These are phyloP conservation scores for Tachysurus vachellii DNA, from an alignment of 2,113 vertebrate genomes.

Conservation along the genomic window DNA sequence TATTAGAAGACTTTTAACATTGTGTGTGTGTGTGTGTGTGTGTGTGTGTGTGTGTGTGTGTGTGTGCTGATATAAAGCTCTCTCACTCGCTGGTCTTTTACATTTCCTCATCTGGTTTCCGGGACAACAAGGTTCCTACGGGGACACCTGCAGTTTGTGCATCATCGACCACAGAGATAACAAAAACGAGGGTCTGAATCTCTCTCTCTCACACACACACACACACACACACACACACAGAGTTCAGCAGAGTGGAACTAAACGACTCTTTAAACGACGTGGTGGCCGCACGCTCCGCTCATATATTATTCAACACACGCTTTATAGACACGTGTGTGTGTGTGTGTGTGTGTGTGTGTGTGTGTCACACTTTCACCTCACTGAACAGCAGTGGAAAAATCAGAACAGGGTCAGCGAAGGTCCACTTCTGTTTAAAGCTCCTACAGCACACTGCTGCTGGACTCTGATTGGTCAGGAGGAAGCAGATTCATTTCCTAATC, in stretches of 20 bases:
- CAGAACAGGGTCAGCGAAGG: background rate
- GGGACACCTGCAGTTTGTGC: conserved; percentile 26
- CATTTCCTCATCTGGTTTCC: conserved; percentile 11
- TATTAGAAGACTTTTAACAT: too few species aligned
- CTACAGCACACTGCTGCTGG: background rate
- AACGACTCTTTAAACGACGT: background rate
- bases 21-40: too few species aligned
- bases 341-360: conserved; percentile 6
- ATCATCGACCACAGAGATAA: conserved; percentile 17
- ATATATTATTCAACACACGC: conserved; percentile 20
- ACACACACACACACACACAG: background rate
- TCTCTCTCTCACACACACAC: background rate
- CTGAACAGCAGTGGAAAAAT: conserved; percentile 5
- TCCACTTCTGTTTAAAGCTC: background rate
- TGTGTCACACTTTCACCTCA: background rate
- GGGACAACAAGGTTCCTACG: conserved; percentile 30
- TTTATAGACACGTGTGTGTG: background rate
- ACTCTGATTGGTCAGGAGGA: background rate
- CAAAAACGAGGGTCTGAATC: conserved; percentile 11
- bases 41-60: too few species aligned
- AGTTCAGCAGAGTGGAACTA: conserved; percentile 10
- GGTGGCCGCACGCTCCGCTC: background rate
- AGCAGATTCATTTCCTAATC: background rate
- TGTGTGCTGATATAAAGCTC: background rate
- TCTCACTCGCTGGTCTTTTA: background rate